Conservation (phyloP, 64 coral and sea anemone genomes). For the Montipora sp. region DNA sequence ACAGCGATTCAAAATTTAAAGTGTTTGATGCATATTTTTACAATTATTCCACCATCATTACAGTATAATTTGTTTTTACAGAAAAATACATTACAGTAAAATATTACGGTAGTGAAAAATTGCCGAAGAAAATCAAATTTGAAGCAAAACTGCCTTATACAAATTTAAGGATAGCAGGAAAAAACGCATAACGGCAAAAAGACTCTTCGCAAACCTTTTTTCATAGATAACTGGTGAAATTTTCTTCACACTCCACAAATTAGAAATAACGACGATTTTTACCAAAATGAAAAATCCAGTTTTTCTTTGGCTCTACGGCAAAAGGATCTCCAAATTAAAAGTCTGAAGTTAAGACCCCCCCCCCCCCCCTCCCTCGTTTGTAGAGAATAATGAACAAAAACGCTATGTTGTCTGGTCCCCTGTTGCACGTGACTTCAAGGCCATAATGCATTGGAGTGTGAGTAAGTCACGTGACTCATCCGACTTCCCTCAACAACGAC, state of each 20-base stretch:
- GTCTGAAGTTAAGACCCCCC: background rate
- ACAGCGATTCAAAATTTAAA: too few species aligned
- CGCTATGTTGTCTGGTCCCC: background rate
- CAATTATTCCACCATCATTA: conserved; percentile 9
- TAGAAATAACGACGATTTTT: background rate
- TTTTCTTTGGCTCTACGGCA: background rate
- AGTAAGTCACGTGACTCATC: background rate
- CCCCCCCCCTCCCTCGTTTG: too few species aligned
- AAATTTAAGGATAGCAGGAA: background rate
- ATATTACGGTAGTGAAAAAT: background rate
- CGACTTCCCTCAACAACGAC: background rate
- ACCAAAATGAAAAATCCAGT: background rate
- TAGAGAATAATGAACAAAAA: background rate
- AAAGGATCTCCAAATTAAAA: too few species aligned
- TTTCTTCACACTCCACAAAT: background rate
- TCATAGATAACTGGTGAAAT: too few species aligned
- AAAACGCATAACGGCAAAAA: too few species aligned
- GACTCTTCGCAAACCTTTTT: too few species aligned
- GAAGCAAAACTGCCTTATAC: background rate
- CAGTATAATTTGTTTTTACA: background rate
- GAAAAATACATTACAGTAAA: too few species aligned
- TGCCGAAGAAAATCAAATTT: background rate
- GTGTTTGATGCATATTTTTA: background rate
- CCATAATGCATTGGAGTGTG: too few species aligned
- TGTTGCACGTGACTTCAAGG: background rate